A percentile compares a stretch with the other conserved stretches of the same genome.
Conservation (phyloP, 2,797 vertebrate genomes). For the Fistularia commersonii region DNA sequence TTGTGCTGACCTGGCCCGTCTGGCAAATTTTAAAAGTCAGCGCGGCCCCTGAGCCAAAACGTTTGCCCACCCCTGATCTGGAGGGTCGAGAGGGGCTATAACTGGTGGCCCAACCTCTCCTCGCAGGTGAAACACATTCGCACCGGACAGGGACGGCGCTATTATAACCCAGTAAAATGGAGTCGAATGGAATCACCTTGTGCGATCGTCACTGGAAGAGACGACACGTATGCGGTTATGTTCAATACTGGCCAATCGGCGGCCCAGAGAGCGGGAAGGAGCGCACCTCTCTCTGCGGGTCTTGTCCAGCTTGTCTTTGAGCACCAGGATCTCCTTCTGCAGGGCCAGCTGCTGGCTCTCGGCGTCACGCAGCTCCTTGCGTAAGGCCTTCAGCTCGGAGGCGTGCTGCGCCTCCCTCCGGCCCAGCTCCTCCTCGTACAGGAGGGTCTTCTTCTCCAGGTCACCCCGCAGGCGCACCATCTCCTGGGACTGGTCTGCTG, state of each 20-base stretch:
- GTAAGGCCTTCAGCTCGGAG: constrained; percentile 87
- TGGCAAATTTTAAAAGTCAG: no score
- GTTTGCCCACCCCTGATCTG: no score
- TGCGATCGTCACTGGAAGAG: constrained; percentile 51
- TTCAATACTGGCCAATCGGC: neutral
- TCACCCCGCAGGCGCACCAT: constrained; percentile 87
- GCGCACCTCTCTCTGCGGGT: constrained; percentile 91
- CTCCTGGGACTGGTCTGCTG: constrained; percentile 88
- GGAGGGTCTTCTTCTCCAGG: constrained; percentile 89
- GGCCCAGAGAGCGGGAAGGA: no score
- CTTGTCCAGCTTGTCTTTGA: constrained; percentile 98
- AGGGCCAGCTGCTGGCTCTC: constrained; percentile 93
- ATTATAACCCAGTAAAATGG: neutral
- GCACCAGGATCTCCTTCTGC: constrained; percentile 94
- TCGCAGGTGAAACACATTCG: no score
- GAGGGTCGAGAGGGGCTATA: constrained; percentile 3
- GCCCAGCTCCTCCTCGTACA: constrained; percentile 88
- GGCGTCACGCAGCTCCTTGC: constrained; percentile 91
- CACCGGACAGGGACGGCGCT: no score
- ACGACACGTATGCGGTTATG: constrained; percentile 13
- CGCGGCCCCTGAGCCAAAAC: no score
- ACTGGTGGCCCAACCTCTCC: no score
- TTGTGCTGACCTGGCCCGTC: no score
- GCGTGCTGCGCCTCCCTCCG: constrained; percentile 86
- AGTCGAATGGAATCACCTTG: constrained; percentile 45